phyloP scores from a whole-genome alignment of 2,113 vertebrate genomes.

The Puntigrus tetrazona region DNA sequence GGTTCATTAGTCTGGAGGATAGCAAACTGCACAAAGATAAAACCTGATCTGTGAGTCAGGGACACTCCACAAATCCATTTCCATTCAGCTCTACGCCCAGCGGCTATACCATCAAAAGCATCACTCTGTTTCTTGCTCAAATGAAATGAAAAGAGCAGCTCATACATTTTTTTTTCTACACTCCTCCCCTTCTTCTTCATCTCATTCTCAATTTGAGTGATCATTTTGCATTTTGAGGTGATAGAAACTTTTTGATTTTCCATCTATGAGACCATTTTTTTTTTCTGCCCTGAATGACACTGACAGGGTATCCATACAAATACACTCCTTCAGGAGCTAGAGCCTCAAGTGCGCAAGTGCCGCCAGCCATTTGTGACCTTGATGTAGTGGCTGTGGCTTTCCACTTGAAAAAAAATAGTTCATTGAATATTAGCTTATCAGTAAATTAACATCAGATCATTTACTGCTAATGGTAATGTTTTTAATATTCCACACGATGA shows the following conservation, averaged over 20 bases:
- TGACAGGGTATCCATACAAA: constrained; percentile 30
- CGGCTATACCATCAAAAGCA: constrained; percentile 49
- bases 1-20: constrained; percentile 71
- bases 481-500: not conserved
- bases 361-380: constrained; percentile 16
- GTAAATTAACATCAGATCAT: not conserved
- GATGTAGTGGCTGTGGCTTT: not conserved
- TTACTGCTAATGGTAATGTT: not conserved
- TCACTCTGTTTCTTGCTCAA: constrained; percentile 60
- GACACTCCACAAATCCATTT: constrained; percentile 66
- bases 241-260: constrained; percentile 28
- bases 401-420: not conserved
- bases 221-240: constrained; percentile 21
- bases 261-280: constrained; percentile 20
- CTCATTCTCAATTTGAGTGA: not conserved
- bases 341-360: not conserved
- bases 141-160: constrained; percentile 48
- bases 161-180: not conserved
- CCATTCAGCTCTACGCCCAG: constrained; percentile 60
- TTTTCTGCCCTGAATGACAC: not conserved
- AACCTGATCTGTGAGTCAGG: constrained; percentile 71
- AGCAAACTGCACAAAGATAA: constrained; percentile 70
- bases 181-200: not conserved
- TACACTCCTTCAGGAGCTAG: not conserved
- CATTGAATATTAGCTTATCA: not conserved